A percentile compares a stretch with the other conserved stretches of the same genome.
These are phyloP conservation scores for Plotosus lineatus DNA, from an alignment of 2,113 vertebrate genomes.

Conservation along the genomic window DNA sequence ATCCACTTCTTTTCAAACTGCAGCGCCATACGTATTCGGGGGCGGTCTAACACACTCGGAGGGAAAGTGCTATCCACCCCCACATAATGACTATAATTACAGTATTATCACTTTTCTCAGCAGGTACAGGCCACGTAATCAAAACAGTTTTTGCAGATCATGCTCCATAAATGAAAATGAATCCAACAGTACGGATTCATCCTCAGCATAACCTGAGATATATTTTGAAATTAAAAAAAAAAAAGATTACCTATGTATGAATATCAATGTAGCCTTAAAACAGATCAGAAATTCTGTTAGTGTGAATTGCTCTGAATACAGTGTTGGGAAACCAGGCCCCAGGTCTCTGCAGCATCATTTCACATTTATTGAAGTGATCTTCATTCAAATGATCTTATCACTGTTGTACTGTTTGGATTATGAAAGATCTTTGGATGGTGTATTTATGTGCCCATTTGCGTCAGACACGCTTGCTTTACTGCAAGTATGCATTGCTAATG, in stretches of 20 bases:
- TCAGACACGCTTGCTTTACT: background rate
- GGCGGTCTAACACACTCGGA: too few species aligned
- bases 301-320: background rate
- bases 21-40: too few species aligned
- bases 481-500: background rate
- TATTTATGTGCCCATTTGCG: background rate
- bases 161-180: background rate
- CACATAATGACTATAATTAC: conserved; percentile 9
- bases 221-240: background rate
- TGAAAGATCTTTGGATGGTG: background rate
- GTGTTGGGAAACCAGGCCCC: background rate
- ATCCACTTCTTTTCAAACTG: too few species aligned
- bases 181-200: background rate
- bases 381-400: background rate
- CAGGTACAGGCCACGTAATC: background rate
- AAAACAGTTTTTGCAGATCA: background rate
- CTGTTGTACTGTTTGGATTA: conserved; percentile 7
- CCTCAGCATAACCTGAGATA: background rate
- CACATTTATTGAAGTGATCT: background rate
- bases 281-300: background rate
- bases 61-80: too few species aligned
- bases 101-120: background rate
- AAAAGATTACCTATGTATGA: too few species aligned
- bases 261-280: background rate
- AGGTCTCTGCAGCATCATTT: background rate